phyloP scores from a whole-genome alignment of 1,140 invertebrate genomes.

The Zaprionus taronus region DNA sequence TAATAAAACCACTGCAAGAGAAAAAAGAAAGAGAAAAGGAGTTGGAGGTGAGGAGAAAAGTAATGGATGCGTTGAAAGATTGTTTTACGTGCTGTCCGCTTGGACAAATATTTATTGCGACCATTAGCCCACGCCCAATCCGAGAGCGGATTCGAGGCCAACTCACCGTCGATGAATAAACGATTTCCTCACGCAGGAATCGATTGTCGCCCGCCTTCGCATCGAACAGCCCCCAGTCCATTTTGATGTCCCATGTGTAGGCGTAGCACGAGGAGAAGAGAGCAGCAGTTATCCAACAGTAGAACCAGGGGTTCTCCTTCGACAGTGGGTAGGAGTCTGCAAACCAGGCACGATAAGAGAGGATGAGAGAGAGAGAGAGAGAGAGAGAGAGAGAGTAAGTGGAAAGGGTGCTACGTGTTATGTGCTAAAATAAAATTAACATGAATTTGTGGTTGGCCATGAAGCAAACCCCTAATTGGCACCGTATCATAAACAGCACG shows the following conservation, averaged over 20 bases:
- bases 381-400: background rate
- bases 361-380: background rate
- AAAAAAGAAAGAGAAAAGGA: slow-evolving; percentile 85
- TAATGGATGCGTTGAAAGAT: slow-evolving; percentile 69
- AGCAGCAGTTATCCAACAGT: slow-evolving; percentile 91
- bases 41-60: background rate
- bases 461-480: slow-evolving; percentile 64
- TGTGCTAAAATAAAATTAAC: slow-evolving; percentile 55
- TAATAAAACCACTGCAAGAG: slow-evolving; percentile 94
- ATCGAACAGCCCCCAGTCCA: slow-evolving; percentile 99
- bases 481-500: slow-evolving; percentile 55
- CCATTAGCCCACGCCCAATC: slow-evolving; percentile 54
- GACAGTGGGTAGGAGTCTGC: slow-evolving; percentile 87
- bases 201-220: slow-evolving; percentile 91
- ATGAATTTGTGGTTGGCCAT: slow-evolving; percentile 53
- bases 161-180: slow-evolving; percentile 89
- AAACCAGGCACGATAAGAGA: slow-evolving; percentile 84
- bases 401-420: slow-evolving; percentile 19
- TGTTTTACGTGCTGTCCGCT: slow-evolving; percentile 69
- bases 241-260: slow-evolving; percentile 97
- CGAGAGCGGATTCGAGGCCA: background rate
- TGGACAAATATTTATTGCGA: slow-evolving; percentile 73
- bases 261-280: slow-evolving; percentile 94
- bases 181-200: slow-evolving; percentile 91
- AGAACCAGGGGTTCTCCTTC: slow-evolving; percentile 92